Percentiles rank a stretch among this genome's conserved stretches.
Evolutionary conservation across 2,113 vertebrate genomes (phyloP).

Genomic region (Chaenogobius annularis): DNA sequence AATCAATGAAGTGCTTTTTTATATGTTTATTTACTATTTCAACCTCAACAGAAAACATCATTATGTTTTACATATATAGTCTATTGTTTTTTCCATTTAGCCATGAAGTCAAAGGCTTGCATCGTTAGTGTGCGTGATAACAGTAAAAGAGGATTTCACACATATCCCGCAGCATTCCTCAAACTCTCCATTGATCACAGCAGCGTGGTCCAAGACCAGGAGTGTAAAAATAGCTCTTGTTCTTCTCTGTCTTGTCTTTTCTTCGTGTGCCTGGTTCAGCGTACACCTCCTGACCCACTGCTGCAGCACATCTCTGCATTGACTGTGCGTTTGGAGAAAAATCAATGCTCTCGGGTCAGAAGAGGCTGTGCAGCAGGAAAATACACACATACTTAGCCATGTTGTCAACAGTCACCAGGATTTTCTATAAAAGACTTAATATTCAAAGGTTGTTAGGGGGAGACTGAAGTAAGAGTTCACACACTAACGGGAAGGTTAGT

Average conservation of each 20-base stretch:
- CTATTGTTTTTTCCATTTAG: no score
- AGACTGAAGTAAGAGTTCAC: not conserved
- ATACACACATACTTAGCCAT: constrained; percentile 17
- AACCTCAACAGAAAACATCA: no score
- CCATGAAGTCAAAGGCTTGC: no score
- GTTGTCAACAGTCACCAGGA: not conserved
- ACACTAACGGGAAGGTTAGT: not conserved
- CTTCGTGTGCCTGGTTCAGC: constrained; percentile 32
- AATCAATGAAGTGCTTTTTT: not conserved
- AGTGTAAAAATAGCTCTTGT: constrained; percentile 39
- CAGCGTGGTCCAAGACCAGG: constrained; percentile 13
- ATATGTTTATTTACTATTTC: not conserved
- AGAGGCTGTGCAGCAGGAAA: constrained; percentile 51
- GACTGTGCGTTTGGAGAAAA: constrained; percentile 55
- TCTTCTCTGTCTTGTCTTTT: constrained; percentile 18
- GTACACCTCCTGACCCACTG: constrained; percentile 58
- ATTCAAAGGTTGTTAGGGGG: not conserved
- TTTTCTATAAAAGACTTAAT: constrained; percentile 8
- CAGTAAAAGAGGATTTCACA: not conserved
- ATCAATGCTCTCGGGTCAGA: constrained; percentile 14
- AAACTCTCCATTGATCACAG: not conserved
- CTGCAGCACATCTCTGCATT: constrained; percentile 59
- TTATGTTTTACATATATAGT: no score
- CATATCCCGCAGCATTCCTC: not conserved
- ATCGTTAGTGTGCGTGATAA: no score